Percentiles rank a stretch among this genome's conserved stretches.
Conservation (phyloP, 2,888 invertebrate genomes). For the Agriopis marginaria region DNA sequence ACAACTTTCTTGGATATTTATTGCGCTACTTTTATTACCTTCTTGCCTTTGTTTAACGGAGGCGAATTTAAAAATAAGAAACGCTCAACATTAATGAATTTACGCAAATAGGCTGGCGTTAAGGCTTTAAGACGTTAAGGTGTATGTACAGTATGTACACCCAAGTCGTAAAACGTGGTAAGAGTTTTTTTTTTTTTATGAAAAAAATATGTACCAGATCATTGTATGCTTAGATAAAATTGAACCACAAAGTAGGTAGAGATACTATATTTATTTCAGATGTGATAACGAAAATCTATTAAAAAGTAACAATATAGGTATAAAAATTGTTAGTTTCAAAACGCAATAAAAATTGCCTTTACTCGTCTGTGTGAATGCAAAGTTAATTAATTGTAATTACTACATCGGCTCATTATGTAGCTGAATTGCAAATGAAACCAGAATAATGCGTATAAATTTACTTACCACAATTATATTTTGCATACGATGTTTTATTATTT, state of each 20-base stretch:
- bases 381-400: slow-evolving; percentile 64
- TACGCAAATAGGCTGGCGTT: slow-evolving; percentile 40
- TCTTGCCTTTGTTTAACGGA: slow-evolving; percentile 68
- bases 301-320: not conserved
- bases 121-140: slow-evolving; percentile 8
- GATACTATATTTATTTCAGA: too few relatives aligned
- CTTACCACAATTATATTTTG: slow-evolving; percentile 38
- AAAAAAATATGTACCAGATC: too few relatives aligned
- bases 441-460: slow-evolving; percentile 47
- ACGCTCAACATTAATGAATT: slow-evolving; percentile 54
- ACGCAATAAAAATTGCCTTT: slow-evolving; percentile 44
- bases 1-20: slow-evolving; percentile 85
- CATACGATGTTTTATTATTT: slow-evolving; percentile 26
- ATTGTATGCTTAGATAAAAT: too few relatives aligned
- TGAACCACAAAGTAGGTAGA: too few relatives aligned
- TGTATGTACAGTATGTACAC: slow-evolving; percentile 5
- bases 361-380: slow-evolving; percentile 51
- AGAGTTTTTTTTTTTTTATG: not conserved
- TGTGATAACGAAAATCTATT: too few relatives aligned
- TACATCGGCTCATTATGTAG: slow-evolving; percentile 57
- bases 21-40: slow-evolving; percentile 80
- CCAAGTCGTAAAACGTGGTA: not conserved
- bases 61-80: slow-evolving; percentile 70
- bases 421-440: slow-evolving; percentile 55
- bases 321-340: slow-evolving; percentile 9